Evolutionary conservation across 1,140 invertebrate genomes (phyloP), one percentile per base, ranked within the genome.

Genomic region (Habropoda laboriosa): DNA sequence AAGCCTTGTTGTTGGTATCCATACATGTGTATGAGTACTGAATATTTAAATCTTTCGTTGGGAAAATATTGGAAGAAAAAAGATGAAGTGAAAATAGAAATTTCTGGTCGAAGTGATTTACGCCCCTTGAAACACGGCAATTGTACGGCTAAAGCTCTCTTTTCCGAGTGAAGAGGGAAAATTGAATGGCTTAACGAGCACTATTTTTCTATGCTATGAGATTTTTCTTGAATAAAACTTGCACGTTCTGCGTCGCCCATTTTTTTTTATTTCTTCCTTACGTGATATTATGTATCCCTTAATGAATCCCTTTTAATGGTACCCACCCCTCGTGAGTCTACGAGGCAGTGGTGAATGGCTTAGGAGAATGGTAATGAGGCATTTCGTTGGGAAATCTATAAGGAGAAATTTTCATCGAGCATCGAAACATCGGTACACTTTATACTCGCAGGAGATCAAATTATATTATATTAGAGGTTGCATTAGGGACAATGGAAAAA

Each of bases 171-270:
- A 21, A 35, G 27, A 32, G 30, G 27, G 12, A 49, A 12, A 30
- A 55, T 70, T 55, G 67, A 70, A 55, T 70, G 35, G 67, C 67
- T 38, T 70, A 70, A 70, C 49, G 49, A 71, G 67, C 67, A 42
- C 67, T 55, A 71, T 71, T 57, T 71, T 40, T 24, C 67, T 57
- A 30, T 12, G 24, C 51, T 57, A 32, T 18, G 5, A 55, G 51
- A 57, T 55, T 55, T 35, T 49, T 24, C n/a, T 71, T 18, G 3
- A 55, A 38, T 71, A 35, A 49, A 2, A 70, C 30, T 70, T 30
- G 49, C 35, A 30, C 35, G 13, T 55, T 13, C 16, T 16, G 24
- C 13, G 21, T 35, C 10, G 21, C n/a, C 27, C 8, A 2, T 66
- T 42, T 40, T 16, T 16, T 7, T 60, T 3, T 30, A 2, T 45